Percentiles rank a stretch among this genome's conserved stretches.
These are phyloP conservation scores for Catharus fuscescens DNA, from an alignment of 2,113 vertebrate species.

Conservation along the genomic window DNA sequence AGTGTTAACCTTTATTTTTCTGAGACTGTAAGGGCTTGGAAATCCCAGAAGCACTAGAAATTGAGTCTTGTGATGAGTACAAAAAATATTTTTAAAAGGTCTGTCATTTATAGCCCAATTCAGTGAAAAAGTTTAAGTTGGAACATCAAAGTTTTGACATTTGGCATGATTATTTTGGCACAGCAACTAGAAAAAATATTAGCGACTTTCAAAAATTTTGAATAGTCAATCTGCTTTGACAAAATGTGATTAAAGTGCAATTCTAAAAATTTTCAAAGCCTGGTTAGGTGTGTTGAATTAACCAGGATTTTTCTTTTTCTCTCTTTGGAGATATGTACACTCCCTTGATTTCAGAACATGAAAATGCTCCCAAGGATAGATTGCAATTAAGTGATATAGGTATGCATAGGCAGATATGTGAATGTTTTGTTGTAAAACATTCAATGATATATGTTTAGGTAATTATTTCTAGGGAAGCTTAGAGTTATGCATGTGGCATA, in stretches of 20 bases:
- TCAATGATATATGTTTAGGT: not conserved
- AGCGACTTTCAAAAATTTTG: not conserved
- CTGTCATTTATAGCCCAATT: not conserved
- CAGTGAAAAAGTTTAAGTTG: not conserved
- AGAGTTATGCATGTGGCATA: not conserved
- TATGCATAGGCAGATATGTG: rapidly evolving
- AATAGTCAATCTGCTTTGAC: not conserved
- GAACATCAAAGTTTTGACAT: not conserved
- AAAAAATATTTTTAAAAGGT: not conserved
- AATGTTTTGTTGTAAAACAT: not conserved
- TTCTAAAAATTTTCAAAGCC: not conserved
- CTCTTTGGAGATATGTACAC: not conserved
- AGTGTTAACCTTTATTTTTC: not conserved
- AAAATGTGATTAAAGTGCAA: not conserved
- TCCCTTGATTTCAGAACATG: not conserved
- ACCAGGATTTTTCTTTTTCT: not conserved
- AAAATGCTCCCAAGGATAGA: not conserved
- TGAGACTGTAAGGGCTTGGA: not conserved
- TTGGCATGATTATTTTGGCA: not conserved
- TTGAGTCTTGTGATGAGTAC: not conserved
- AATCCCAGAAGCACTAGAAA: not conserved
- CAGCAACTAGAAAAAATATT: not conserved
- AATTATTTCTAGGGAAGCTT: not conserved
- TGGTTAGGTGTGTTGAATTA: not conserved
- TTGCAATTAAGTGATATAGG: not conserved